These are phyloP conservation scores for Penelope pileata DNA, from an alignment of 2,113 vertebrate species.

Conservation along the genomic window DNA sequence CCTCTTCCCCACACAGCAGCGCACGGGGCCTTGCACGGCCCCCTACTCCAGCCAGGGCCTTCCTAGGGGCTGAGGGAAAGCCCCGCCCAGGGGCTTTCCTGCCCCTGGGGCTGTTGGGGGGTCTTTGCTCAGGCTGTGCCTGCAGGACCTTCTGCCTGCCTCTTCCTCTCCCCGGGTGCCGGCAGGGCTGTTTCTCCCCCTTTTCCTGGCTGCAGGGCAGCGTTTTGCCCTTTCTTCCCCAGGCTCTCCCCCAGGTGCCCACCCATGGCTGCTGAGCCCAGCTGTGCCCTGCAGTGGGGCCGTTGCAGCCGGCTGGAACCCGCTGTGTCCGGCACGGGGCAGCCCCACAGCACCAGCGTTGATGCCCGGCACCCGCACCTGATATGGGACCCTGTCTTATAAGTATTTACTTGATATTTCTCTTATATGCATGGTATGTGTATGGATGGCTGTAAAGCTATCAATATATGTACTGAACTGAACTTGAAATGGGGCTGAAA, in stretches of 20 bases:
- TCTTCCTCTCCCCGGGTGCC: not conserved
- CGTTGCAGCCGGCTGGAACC: not conserved
- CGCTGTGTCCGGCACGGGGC: not conserved
- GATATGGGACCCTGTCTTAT: fast-evolving
- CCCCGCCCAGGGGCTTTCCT: not conserved
- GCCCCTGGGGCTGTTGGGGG: no score
- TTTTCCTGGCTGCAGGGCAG: not conserved
- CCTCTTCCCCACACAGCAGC: fast-evolving
- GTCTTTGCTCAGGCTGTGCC: not conserved
- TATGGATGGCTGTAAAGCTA: not conserved
- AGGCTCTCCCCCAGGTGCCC: no score
- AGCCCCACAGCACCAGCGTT: fast-evolving
- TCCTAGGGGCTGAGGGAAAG: not conserved
- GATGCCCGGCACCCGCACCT: fast-evolving
- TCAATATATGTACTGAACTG: not conserved
- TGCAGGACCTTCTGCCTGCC: not conserved
- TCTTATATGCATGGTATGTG: fast-evolving
- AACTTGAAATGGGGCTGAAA: not conserved
- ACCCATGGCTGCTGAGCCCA: no score
- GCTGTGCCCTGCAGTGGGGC: not conserved
- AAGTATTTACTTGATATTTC: not conserved
- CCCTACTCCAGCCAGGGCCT: not conserved
- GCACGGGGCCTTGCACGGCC: no score
- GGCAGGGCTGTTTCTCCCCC: not conserved
- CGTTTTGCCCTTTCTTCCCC: not conserved